Percentiles rank a stretch among this genome's conserved stretches.
Evolutionary conservation across 2,113 vertebrate species (phyloP).

Genomic region (Nettapus auritus): DNA sequence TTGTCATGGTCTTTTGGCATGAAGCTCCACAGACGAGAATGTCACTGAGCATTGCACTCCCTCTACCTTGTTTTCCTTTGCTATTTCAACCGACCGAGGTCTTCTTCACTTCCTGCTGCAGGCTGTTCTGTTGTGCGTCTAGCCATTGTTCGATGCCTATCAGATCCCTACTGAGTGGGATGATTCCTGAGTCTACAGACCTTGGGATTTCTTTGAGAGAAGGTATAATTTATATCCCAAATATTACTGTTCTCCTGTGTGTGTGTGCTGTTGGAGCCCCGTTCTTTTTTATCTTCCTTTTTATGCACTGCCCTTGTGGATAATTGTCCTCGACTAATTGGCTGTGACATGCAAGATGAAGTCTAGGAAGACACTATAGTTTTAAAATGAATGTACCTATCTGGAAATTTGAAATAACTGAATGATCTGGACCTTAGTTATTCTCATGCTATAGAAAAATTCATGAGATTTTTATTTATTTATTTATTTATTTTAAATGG

Average conservation of each 20-base stretch:
- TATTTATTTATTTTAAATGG: too few relatives aligned
- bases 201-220: background rate
- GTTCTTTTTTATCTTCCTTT: background rate
- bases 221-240: background rate
- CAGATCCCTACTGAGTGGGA: background rate
- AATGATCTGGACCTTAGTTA: background rate
- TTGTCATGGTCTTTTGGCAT: background rate
- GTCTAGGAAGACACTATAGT: background rate
- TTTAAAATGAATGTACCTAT: conserved; percentile 11
- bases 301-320: background rate
- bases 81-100: background rate
- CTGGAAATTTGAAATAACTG: background rate
- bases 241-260: background rate
- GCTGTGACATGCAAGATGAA: background rate
- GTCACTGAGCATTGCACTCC: background rate
- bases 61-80: background rate
- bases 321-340: background rate
- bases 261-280: background rate
- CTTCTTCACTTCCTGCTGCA: background rate
- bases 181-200: background rate
- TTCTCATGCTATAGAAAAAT: background rate
- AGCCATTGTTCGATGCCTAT: background rate
- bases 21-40: background rate
- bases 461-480: background rate
- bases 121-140: background rate